Percentiles rank a stretch among this genome's conserved stretches.
phyloP scores from a whole-genome alignment of 2,888 invertebrate species.

The Dastarcus helophoroides region DNA sequence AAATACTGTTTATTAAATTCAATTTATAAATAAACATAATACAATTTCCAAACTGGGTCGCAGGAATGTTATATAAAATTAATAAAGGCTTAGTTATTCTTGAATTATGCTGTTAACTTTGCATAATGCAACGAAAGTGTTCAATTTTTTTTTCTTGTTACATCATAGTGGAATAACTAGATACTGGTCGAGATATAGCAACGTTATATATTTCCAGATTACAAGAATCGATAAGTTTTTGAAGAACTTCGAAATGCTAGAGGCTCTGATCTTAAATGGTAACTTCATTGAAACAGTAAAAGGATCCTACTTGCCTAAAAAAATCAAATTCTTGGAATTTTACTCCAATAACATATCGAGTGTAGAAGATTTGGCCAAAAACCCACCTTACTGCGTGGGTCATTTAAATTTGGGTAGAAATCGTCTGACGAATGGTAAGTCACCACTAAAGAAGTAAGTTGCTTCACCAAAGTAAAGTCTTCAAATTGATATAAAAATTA shows the following conservation, averaged over 20 bases:
- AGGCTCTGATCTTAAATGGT: conserved; percentile 38
- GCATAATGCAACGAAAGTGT: too few relatives aligned
- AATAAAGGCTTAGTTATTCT: too few relatives aligned
- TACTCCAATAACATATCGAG: conserved; percentile 37
- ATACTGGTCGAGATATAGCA: too few relatives aligned
- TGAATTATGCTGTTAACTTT: too few relatives aligned
- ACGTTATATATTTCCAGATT: conserved; percentile 39
- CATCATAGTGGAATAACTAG: too few relatives aligned
- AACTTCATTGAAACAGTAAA: conserved; percentile 29
- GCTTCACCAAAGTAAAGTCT: too few relatives aligned
- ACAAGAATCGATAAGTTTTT: conserved; percentile 36
- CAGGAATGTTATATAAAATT: too few relatives aligned
- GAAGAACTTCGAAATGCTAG: conserved; percentile 31
- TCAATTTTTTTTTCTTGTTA: too few relatives aligned
- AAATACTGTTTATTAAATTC: background rate
- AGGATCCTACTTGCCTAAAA: conserved; percentile 31
- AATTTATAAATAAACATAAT: too few relatives aligned
- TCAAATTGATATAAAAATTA: too few relatives aligned
- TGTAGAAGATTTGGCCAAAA: conserved; percentile 27
- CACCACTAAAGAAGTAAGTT: too few relatives aligned
- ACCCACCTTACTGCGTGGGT: conserved; percentile 33
- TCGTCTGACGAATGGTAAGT: conserved; percentile 26
- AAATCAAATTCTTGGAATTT: conserved; percentile 36
- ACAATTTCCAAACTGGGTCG: too few relatives aligned
- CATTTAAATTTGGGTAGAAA: conserved; percentile 43